phyloP scores from a whole-genome alignment of 2,113 vertebrate genomes.

The Paramisgurnus dabryanus region DNA sequence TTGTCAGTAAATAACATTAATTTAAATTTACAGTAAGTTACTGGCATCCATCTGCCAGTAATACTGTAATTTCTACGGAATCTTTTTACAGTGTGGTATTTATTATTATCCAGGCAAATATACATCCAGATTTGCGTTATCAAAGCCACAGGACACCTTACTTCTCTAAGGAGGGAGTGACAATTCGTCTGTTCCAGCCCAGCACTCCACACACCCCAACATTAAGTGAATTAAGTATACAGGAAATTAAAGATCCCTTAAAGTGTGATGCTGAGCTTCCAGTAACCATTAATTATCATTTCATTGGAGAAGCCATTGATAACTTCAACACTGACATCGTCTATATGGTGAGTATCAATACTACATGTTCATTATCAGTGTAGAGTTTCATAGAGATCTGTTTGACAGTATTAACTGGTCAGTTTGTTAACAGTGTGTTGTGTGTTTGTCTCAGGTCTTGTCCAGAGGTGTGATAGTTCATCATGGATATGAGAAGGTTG shows the following conservation, averaged over 20 bases:
- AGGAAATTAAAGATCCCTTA: slow-evolving; percentile 45
- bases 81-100: too few relatives aligned
- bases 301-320: slow-evolving; percentile 58
- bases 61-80: too few relatives aligned
- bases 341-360: slow-evolving; percentile 64
- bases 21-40: too few relatives aligned
- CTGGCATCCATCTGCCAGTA: too few relatives aligned
- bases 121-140: neutral
- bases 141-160: accelerated
- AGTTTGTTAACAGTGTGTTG: slow-evolving; percentile 32
- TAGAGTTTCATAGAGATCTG: slow-evolving; percentile 10
- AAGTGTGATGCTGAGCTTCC: slow-evolving; percentile 43
- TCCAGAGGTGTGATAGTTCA: slow-evolving; percentile 70
- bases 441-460: slow-evolving; percentile 72
- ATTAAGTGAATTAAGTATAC: slow-evolving; percentile 61
- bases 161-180: neutral
- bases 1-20: too few relatives aligned
- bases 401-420: slow-evolving; percentile 48
- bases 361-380: slow-evolving; percentile 60
- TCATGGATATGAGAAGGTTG: slow-evolving; percentile 65
- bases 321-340: slow-evolving; percentile 53
- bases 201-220: slow-evolving; percentile 48
- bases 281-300: slow-evolving; percentile 55
- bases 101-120: slow-evolving; percentile 51
- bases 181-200: neutral